Conservation (phyloP, 2,888 invertebrate genomes). For the Pseudococcus viburni region DNA sequence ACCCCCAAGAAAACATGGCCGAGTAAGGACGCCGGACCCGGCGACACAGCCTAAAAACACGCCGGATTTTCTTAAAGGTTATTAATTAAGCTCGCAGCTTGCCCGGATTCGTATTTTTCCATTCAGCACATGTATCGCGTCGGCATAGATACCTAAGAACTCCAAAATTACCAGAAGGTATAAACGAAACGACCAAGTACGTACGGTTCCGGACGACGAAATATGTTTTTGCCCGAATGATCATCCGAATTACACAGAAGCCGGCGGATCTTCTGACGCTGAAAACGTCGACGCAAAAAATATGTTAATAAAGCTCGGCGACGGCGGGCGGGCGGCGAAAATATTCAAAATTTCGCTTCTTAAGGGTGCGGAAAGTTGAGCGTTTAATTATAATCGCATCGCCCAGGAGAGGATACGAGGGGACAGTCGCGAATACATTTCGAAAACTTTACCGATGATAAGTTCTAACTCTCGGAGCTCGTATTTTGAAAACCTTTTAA, state of each 20-base stretch:
- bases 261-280: neutral
- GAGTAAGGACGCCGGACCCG: neutral
- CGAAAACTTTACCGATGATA: neutral
- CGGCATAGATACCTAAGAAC: neutral
- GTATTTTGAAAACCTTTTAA: slow-evolving; percentile 28
- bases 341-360: slow-evolving; percentile 16
- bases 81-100: slow-evolving; percentile 36
- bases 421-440: slow-evolving; percentile 13
- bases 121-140: neutral
- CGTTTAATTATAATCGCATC: slow-evolving; percentile 38
- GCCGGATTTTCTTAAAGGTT: neutral
- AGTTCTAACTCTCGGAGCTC: neutral
- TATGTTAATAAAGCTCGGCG: slow-evolving; percentile 28
- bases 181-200: neutral
- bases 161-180: neutral
- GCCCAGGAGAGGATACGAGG: too few species aligned
- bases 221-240: neutral
- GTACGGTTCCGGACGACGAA: neutral
- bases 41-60: neutral
- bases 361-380: neutral
- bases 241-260: neutral
- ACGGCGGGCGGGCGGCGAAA: neutral
- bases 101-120: neutral
- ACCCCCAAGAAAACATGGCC: neutral
- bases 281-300: neutral